Evolutionary conservation across 2,888 invertebrate genomes (phyloP), one percentile per base, ranked within the genome.

Genomic region (Blera fallax): DNA sequence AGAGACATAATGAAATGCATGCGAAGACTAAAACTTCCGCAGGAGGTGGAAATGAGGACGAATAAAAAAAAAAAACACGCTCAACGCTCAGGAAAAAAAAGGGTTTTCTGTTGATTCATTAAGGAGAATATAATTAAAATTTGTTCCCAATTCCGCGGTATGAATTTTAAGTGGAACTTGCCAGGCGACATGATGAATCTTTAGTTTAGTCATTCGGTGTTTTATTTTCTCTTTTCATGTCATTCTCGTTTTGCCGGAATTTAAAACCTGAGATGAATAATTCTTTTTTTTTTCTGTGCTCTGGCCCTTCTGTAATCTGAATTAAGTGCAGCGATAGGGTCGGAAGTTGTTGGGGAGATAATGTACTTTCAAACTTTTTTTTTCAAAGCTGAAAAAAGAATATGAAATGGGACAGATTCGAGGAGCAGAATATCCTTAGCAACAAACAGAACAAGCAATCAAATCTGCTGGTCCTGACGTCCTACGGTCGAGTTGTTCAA

Each of bases 151-250:
- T 81, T 76, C 76, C 65, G 76, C 76, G 65, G 76, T 65, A 85
- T 85, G 81, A 85, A 85, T 85, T 81, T 85, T 85, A 85, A 85
- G 81, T 85, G 81, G 81, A 67, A 70, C 67, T 81, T 77, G 72
- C 65, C 70, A 62, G 80, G 60, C 67, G 64, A 76, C 80, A 84
- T 76, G 80, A 76, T 64, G 74, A 74, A 80, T 84, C 79, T 73
- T 84, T 79, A 54, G 73, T 54, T 77, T 16, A 54, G 65, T 52
- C 52, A 65, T 58, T 78, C 43, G 70, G 70, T 34, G 54, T 62
- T 62, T 80, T 80, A 18, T 73, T 80, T 58, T 73, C 40, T 56
- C 50, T 27, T 60, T 48, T 37, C 8, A 16, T 21, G n/a, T 73
- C 77, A 69, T 64, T 32, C 64, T 64, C 62, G 34, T 78, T 78